Base-by-base conservation (phyloP, 1,140 invertebrate species). In the Eumeta japonica region DNA sequence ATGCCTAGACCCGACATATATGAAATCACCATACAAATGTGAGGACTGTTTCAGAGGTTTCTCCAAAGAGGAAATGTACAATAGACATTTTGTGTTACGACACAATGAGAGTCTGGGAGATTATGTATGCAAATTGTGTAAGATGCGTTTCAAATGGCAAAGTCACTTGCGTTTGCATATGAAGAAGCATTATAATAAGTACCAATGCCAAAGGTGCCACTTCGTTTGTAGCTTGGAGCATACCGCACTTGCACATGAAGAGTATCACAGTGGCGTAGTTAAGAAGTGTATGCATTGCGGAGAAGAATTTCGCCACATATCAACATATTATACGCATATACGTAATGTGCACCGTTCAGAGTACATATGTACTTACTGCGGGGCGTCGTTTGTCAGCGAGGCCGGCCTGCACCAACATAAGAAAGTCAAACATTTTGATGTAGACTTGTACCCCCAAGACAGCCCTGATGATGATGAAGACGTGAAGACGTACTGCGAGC, bases 281-380 rank as follows among this genome's bases (percentile, higher is more conserved):
- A 55, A 41, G 28, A 55, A 55, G n/a, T 64, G 61, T 13, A 41
- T 37, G 3, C 46, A 55, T 11, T 64, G 61, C 28, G 37, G 46
- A 16, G 36, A 58, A 31, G 52, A 61, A 34, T 64, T 64, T 27
- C 54, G 64, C 19, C 67, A 68, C 37, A 30, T 41, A 10, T 68
- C 67, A 0, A 65, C 64, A 19, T 72, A 67, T 45, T 72, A 72
- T 48, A 54, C 64, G n/a, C 67, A 72, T 33, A n/a, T 72, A 20
- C 58, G 64, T n/a, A 64, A 59, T n/a, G 38, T 28, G 16, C 67
- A 72, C 41, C 43, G 62, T 4, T 66, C 61, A 32, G 51, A 52
- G 20, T 47, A 56, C 30, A 45, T 67, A 28, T 72, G 67, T 30
- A 32, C 50, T 3, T 10, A 52, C 7, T 72, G 67, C 39, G 67